Base-by-base conservation (phyloP, 2,113 vertebrate species). In the Hassar affinis region DNA sequence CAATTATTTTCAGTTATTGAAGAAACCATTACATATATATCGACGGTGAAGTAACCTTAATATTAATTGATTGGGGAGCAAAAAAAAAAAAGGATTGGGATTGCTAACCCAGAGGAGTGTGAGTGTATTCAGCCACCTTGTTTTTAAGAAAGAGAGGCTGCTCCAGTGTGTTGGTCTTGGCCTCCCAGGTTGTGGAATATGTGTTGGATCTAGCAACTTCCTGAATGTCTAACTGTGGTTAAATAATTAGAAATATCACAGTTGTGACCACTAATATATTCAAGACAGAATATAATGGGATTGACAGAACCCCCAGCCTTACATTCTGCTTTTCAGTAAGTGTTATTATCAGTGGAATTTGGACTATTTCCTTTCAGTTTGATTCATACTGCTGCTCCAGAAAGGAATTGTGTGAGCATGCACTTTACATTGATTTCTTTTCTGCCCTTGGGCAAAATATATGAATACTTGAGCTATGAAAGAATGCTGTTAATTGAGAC, bases 401-500 rank as follows among this genome's bases (percentile, higher is more conserved):
- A 45, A 81, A 80, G 54, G n/a, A 69, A 30, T n/a, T 22, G 30
- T 27, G 35, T 27, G 51, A 38, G 12, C 52, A 61, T 22, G 20
- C 45, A 25, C 30, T 49, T 75, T 33, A 35, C 3, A 33, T 62
- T 57, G 62, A 81, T 81, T 74, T 33, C 77, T 9, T 47, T 47
- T 77, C 20, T 76, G 78, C 61, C 86, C 84, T 83, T 47, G 42
- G 83, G 83, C 77, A 25, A 71, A 82, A 78, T 54, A 68, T 79
- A 52, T 72, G 45, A 25, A 49, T 78, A 78, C 52, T 72, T 27
- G 14, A 54, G 27, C 59, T 66, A 17, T 83, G 85, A 86, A 83
- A 83, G 84, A 87, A 87, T 52, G 38, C 61, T 80, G 51, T 77
- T 87, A 84, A 87, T 80, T 71, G 45, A 22, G 27, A 27, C 52